These are phyloP conservation scores for Rhadinocentrus ornatus DNA, from an alignment of 2,797 vertebrate species.

Conservation along the genomic window DNA sequence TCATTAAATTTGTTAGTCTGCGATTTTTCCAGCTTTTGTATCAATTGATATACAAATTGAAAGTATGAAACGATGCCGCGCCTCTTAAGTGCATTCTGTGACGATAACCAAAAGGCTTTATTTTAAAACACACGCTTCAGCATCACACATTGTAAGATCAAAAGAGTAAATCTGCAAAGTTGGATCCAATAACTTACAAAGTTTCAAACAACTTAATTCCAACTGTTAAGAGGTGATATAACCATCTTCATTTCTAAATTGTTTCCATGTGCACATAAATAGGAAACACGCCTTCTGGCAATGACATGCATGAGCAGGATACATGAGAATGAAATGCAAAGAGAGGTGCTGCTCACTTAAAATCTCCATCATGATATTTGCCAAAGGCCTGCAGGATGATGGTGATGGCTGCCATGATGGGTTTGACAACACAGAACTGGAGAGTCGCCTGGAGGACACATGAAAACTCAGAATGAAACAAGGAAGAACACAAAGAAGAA, in stretches of 20 bases:
- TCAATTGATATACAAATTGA: slow-evolving; percentile 36
- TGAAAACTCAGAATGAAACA: slow-evolving; percentile 45
- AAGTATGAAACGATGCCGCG: slow-evolving; percentile 42
- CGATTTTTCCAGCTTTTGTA: slow-evolving; percentile 40
- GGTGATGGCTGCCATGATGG: slow-evolving; percentile 93
- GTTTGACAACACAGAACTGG: slow-evolving; percentile 98
- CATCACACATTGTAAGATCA: slow-evolving; percentile 23
- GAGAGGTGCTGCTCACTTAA: slow-evolving; percentile 87
- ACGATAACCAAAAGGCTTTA: slow-evolving; percentile 39
- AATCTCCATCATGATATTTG: slow-evolving; percentile 97
- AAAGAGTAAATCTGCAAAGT: slow-evolving; percentile 21
- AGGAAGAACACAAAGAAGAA: slow-evolving; percentile 23
- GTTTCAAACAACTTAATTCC: slow-evolving; percentile 19
- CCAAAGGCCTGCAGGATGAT: slow-evolving; percentile 94
- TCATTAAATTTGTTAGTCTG: slow-evolving; percentile 47
- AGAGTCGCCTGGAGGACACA: slow-evolving; percentile 90
- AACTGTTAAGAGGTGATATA: slow-evolving; percentile 37
- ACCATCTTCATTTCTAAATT: slow-evolving; percentile 47
- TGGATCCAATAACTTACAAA: slow-evolving; percentile 23
- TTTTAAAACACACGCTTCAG: slow-evolving; percentile 28
- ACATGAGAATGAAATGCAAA: slow-evolving; percentile 37
- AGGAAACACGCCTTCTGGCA: slow-evolving; percentile 43
- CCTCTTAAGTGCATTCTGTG: slow-evolving; percentile 12
- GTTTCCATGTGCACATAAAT: slow-evolving; percentile 44
- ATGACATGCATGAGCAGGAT: slow-evolving; percentile 25